Conservation (phyloP, 1,140 invertebrate genomes). For the Oreohelix idahoensis region DNA sequence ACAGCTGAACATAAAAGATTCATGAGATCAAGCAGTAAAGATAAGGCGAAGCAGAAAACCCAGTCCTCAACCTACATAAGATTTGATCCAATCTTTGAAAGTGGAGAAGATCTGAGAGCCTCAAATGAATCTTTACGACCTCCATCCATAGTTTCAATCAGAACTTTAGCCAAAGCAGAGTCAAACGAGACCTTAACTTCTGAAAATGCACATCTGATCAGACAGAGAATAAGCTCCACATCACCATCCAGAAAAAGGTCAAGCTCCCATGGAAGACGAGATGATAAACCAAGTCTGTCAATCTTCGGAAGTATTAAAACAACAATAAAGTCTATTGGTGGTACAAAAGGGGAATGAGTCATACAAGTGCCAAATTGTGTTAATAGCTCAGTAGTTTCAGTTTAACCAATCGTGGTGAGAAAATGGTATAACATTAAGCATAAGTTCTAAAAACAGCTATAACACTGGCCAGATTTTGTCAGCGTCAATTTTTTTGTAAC, state of each 20-base stretch:
- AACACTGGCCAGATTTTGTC: too few relatives aligned
- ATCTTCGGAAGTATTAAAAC: conserved; percentile 53
- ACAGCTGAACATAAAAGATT: conserved; percentile 32
- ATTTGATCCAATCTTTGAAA: conserved; percentile 69
- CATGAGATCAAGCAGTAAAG: conserved; percentile 40
- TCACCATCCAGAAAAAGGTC: conserved; percentile 37
- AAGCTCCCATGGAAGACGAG: conserved; percentile 24
- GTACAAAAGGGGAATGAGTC: conserved; percentile 26
- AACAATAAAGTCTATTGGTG: conserved; percentile 53
- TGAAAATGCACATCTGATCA: conserved; percentile 38
- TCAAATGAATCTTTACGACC: conserved; percentile 57
- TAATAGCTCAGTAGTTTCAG: not conserved
- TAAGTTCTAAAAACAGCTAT: too few relatives aligned
- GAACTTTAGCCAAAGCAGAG: conserved; percentile 26
- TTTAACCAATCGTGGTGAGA: too few relatives aligned
- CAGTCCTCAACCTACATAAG: conserved; percentile 65
- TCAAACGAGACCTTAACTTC: conserved; percentile 36
- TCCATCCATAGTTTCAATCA: conserved; percentile 50
- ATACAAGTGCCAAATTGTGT: not conserved
- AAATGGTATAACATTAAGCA: too few relatives aligned
- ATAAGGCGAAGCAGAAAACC: conserved; percentile 45
- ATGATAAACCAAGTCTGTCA: conserved; percentile 49
- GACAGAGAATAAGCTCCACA: conserved; percentile 20
- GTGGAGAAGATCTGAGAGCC: conserved; percentile 59
- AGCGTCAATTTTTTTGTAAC: too few relatives aligned